Base-by-base conservation (phyloP, 1,140 invertebrate genomes). In the Bombus huntii region DNA sequence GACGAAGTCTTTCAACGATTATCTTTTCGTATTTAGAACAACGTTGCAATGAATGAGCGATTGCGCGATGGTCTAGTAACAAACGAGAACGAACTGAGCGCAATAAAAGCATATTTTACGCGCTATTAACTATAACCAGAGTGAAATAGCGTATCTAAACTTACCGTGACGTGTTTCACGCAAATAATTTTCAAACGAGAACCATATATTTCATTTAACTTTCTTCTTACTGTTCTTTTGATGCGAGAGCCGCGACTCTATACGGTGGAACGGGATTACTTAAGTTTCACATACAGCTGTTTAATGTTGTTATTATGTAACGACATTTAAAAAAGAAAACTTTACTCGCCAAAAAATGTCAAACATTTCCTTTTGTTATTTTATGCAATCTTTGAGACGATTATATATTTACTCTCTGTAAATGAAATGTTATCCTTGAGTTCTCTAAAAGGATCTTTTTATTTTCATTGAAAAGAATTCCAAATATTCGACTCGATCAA, bases 21-120 rank as follows among this genome's bases (percentile, higher is more conserved):
- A 71, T 68, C 66, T 53, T 25, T 13, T 31, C 65, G 44, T 80
- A 70, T 80, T 80, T 80, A 68, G 78, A 80, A 80, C 78, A 71
- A 39, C 34, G 37, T 37, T 37, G 66, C 66, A 25, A 28, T 34
- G 65, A 80, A 80, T 42, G 78, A 71, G 28, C 37, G 66, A 80
- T 80, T 57, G 39, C 66, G 39, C 65, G 78, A 80, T 71, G 44
- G 39, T 71, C 37, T 71, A 31, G 65, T 80, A 68, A 80, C 47
- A 25, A 80, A 71, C 66, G 44, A 80, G 78, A 80, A 80, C 78
- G 66, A 80, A 57, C 78, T 57, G 34, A 80, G 57, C 47, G 78
- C 66, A 80, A 80, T 80, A 71, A 80, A 68, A 70, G 78, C 66
- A 80, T 47, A 80, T 80, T 80, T 80, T 66, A 80, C 66, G 78